A percentile compares a stretch with the other conserved stretches of the same genome.
Evolutionary conservation across 2,797 vertebrate genomes (phyloP).

Genomic region (Neosalanx taihuensis): DNA sequence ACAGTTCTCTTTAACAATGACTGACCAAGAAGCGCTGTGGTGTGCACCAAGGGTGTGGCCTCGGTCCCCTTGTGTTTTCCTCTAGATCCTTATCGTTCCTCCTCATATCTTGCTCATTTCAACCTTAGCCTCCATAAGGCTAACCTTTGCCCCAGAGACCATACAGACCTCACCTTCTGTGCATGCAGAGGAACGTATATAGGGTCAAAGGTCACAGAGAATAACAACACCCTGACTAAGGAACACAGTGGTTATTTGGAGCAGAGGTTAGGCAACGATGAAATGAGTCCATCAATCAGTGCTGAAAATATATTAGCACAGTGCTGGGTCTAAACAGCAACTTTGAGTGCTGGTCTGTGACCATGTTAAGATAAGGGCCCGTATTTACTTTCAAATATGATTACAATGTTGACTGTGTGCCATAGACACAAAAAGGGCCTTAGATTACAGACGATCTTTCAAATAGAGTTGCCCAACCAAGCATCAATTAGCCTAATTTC

Average conservation of each 20-base stretch:
- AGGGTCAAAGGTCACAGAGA: constrained; percentile 29
- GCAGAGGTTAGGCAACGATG: neutral
- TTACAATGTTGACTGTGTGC: neutral
- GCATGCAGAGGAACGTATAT: constrained; percentile 28
- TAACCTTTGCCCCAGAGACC: constrained; percentile 2
- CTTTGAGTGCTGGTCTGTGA: constrained; percentile 14
- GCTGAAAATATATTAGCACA: constrained; percentile 4
- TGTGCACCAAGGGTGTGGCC: no score
- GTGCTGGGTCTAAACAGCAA: constrained; percentile 10
- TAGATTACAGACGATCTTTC: constrained; percentile 13
- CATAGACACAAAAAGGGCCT: neutral
- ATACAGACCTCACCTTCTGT: constrained; percentile 18
- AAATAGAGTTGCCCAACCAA: no score
- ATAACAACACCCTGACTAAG: constrained; percentile 8
- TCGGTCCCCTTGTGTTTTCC: neutral
- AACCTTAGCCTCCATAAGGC: constrained; percentile 4
- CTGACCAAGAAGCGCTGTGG: neutral
- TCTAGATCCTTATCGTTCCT: neutral
- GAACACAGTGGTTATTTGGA: neutral
- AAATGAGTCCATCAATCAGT: constrained; percentile 11
- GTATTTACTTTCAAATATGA: constrained; percentile 15
- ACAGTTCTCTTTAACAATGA: constrained; percentile 12
- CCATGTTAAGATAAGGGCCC: constrained; percentile 15
- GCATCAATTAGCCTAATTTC: neutral
- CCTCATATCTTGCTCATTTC: constrained; percentile 19